Percentiles rank a stretch among this genome's conserved stretches.
Conservation (phyloP, 2,888 invertebrate genomes). For the Cynaeus angustus region DNA sequence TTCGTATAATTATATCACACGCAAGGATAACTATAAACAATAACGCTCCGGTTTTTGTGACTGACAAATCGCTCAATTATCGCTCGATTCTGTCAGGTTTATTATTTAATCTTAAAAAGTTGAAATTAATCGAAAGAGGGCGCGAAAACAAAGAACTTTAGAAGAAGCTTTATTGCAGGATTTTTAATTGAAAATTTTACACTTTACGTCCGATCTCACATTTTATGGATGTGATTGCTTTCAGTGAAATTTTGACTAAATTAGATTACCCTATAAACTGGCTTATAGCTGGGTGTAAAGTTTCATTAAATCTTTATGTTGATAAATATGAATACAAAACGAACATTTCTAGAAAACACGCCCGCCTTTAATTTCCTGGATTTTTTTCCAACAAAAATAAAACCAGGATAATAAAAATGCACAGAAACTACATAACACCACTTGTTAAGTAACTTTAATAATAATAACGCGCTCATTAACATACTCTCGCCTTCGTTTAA, state of each 20-base stretch:
- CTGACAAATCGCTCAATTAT: slow-evolving; percentile 20
- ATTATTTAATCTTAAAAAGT: slow-evolving; percentile 12
- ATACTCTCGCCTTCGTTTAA: slow-evolving; percentile 52
- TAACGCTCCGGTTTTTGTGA: slow-evolving; percentile 25
- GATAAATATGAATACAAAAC: slow-evolving; percentile 7
- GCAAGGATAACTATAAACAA: slow-evolving; percentile 29
- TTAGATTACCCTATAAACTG: slow-evolving; percentile 18
- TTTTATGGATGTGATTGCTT: slow-evolving; percentile 31
- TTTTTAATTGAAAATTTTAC: slow-evolving; percentile 45
- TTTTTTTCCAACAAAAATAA: no score
- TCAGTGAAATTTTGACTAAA: slow-evolving; percentile 20
- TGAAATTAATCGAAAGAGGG: slow-evolving; percentile 28
- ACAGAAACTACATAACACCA: background rate
- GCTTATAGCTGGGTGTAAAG: background rate
- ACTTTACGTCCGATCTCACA: slow-evolving; percentile 17
- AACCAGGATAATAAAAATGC: no score
- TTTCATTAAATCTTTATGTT: slow-evolving; percentile 5
- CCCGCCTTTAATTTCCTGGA: background rate
- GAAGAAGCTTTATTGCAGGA: slow-evolving; percentile 26
- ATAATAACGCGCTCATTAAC: slow-evolving; percentile 48
- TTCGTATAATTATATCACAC: slow-evolving; percentile 9
- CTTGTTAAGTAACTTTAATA: slow-evolving; percentile 32
- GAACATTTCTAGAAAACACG: background rate
- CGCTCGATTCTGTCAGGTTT: background rate
- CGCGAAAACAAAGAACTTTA: slow-evolving; percentile 14